Evolutionary conservation across 2,113 vertebrate species (phyloP).

Genomic region (Pongo abelii): DNA sequence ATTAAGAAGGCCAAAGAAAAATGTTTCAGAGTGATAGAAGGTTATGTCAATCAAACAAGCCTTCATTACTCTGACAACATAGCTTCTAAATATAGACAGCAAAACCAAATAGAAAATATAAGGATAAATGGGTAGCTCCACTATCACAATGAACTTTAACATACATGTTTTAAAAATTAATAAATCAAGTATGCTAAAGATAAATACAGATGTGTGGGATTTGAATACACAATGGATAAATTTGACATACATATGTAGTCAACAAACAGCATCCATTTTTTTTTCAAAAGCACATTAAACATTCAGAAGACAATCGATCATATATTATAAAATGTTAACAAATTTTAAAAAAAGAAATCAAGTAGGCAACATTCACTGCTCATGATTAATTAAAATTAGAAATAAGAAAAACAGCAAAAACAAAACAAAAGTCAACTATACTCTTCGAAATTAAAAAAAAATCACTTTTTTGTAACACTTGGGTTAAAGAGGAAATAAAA

Average conservation of each 20-base stretch:
- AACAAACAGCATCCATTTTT: not conserved
- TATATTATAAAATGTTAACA: conserved; percentile 9
- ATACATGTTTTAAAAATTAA: not conserved
- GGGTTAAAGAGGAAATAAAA: conserved; percentile 46
- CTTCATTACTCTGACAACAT: conserved; percentile 7
- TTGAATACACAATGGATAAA: conserved; percentile 25
- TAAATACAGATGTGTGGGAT: not conserved
- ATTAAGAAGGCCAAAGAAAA: not conserved
- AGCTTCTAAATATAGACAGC: conserved; percentile 43
- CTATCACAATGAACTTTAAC: not conserved
- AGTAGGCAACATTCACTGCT: not conserved
- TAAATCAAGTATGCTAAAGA: not conserved
- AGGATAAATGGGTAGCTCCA: not conserved
- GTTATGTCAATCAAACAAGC: not conserved
- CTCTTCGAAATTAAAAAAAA: not conserved
- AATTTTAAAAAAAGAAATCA: not conserved
- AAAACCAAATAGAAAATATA: conserved; percentile 34
- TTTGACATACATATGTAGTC: not conserved
- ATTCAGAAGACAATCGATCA: not conserved
- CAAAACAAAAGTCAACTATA: not conserved
- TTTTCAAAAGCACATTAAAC: conserved; percentile 12
- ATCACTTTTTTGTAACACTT: conserved; percentile 17
- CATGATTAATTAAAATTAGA: not conserved
- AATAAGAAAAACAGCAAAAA: not conserved
- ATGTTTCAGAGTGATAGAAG: conserved; percentile 35